Evolutionary conservation across 2,113 vertebrate genomes (phyloP).

Genomic region (Accipiter cooperii): DNA sequence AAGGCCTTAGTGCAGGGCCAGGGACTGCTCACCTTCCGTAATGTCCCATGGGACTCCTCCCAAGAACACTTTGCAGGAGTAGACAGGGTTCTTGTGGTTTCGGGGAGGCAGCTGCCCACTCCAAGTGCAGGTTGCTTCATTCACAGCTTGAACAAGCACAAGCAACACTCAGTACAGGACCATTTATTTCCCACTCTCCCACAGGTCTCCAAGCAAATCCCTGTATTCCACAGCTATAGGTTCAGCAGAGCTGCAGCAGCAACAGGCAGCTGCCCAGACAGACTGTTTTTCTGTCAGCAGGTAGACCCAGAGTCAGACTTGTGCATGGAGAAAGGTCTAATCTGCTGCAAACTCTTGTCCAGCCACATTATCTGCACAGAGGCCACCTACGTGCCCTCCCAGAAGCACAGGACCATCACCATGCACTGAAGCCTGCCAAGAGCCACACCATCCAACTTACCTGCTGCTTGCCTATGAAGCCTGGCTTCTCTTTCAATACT

Average conservation of each 20-base stretch:
- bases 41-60: slow-evolving; percentile 99
- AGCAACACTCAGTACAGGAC: neutral
- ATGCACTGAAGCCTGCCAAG: neutral
- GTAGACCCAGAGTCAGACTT: neutral
- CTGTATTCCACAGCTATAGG: no score
- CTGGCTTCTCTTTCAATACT: slow-evolving; percentile 96
- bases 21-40: slow-evolving; percentile 84
- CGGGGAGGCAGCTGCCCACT: slow-evolving; percentile 93
- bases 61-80: slow-evolving; percentile 97
- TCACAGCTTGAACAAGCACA: slow-evolving; percentile 80
- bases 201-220: neutral
- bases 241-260: neutral
- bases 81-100: slow-evolving; percentile 94
- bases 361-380: neutral
- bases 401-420: no score
- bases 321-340: neutral
- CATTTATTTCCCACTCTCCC: neutral
- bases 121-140: slow-evolving; percentile 96
- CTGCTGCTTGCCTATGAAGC: slow-evolving; percentile 93
- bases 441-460: slow-evolving; percentile 44
- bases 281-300: no score
- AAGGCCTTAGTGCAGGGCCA: rapidly evolving
- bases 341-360: neutral
- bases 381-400: neutral
- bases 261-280: neutral